These are phyloP conservation scores for Excalfactoria chinensis DNA, from an alignment of 2,113 vertebrate genomes.

Conservation along the genomic window DNA sequence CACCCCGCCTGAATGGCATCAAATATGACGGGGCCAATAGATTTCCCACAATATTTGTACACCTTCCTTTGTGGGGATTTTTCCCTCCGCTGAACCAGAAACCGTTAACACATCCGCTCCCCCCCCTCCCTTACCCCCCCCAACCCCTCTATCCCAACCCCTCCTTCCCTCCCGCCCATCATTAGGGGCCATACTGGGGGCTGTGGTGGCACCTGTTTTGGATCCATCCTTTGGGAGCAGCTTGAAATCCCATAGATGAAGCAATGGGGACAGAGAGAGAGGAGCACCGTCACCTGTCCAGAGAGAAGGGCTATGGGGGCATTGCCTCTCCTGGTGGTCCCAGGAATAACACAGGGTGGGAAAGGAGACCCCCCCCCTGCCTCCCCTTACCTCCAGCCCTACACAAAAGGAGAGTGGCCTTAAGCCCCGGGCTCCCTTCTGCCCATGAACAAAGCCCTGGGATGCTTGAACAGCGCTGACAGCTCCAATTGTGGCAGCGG, in stretches of 20 bases:
- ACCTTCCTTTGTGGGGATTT: constrained; percentile 91
- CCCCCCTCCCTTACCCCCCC: not conserved
- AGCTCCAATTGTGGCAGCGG: constrained; percentile 43
- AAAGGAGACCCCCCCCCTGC: not conserved
- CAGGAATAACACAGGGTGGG: not conserved
- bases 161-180: constrained; percentile 61
- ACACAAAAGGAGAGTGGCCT: not conserved
- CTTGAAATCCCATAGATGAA: not conserved
- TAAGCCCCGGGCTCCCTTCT: not conserved
- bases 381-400: not conserved
- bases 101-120: constrained; percentile 93
- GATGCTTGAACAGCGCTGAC: constrained; percentile 15
- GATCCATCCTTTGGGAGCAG: constrained; percentile 36
- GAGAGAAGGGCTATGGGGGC: not conserved
- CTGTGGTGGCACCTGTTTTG: constrained; percentile 77
- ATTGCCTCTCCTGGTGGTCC: not conserved
- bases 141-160: no score
- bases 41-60: constrained; percentile 97
- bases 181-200: constrained; percentile 24
- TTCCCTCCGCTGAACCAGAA: constrained; percentile 93
- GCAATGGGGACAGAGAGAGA: not conserved
- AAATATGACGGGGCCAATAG: constrained; percentile 86
- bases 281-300: not conserved
- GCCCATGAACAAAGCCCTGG: constrained; percentile 17
- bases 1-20: constrained; percentile 88